Evolutionary conservation across 2,113 vertebrate genomes (phyloP).

Genomic region (Ornithorhynchus anatinus): DNA sequence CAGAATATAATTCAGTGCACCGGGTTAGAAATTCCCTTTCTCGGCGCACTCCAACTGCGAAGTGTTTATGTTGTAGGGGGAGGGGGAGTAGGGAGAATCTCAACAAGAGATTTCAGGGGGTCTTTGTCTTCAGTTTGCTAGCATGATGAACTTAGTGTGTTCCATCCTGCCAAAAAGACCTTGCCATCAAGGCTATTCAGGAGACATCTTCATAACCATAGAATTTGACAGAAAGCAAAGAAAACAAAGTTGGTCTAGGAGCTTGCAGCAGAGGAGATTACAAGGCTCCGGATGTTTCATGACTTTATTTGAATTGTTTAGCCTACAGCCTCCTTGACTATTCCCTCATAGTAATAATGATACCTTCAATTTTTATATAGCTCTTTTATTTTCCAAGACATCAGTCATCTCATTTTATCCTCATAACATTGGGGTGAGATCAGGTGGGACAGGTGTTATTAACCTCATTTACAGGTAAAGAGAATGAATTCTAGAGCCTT

Average conservation of each 20-base stretch:
- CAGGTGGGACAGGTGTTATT: too few species aligned
- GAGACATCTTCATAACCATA: not conserved
- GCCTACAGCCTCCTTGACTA: not conserved
- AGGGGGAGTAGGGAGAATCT: not conserved
- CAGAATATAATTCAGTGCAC: conserved; percentile 30
- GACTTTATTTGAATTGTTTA: not conserved
- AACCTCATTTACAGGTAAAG: too few species aligned
- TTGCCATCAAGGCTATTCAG: not conserved
- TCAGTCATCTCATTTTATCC: too few species aligned
- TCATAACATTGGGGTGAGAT: too few species aligned
- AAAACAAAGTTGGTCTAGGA: not conserved
- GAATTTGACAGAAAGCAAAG: not conserved
- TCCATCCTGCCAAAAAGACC: not conserved
- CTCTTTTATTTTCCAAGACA: too few species aligned
- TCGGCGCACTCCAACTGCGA: conserved; percentile 4
- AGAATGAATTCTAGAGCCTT: too few species aligned
- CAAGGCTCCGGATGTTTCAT: not conserved
- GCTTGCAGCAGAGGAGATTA: rapidly evolving
- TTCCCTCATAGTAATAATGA: not conserved
- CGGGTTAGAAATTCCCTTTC: not conserved
- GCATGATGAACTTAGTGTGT: not conserved
- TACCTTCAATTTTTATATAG: too few species aligned
- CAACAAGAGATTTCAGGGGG: not conserved
- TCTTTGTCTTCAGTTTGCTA: conserved; percentile 2
- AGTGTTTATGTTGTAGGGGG: conserved; percentile 23